Evolutionary conservation across 1,140 invertebrate species (phyloP), one percentile per base, ranked within the genome.

Genomic region (Apis laboriosa): DNA sequence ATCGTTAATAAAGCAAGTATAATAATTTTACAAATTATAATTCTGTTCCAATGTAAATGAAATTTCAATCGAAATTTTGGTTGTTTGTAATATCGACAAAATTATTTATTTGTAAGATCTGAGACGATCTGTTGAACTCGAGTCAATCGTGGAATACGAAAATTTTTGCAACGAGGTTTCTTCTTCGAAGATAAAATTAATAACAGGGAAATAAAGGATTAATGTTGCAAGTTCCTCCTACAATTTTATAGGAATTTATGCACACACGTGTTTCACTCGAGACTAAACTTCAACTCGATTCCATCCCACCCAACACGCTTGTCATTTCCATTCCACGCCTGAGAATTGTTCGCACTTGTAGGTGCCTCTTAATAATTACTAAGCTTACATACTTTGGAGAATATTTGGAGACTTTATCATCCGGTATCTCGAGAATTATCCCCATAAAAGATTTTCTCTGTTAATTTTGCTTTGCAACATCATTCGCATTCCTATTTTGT

Each of bases 291-390:
- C 28, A 19, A 34, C 71, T 70, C 12, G 43, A 68, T 51, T 49
- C 51, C 19, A 21, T 28, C 56, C 21, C 15, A 17, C n/a, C 51
- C 13, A 56, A 72, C 24, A 9, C 21, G 53, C 71, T 56, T 56
- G 51, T 73, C 53, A 56, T 58, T 17, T 56, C 17, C 17, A 21
- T 73, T 73, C 28, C 21, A 34, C 53, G 51, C 53, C 34, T 1
- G 9, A 56, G 53, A 56, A 56, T 15, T 34, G 51, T 73, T 73
- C 71, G 17, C 21, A n/a, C 66, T 34, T 68, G 17, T 49, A 49
- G 17, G 49, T 12, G 17, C 70, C 19, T 51, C n/a, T 72, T 72
- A 72, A 55, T 55, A 72, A 72, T 72, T 72, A 9, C 70, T 19
- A 19, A 28, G 70, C n/a, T 55, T 28, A n/a, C 28, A 11, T n/a